phyloP scores from a whole-genome alignment of 2,888 invertebrate species.

The Sympetrum striolatum region DNA sequence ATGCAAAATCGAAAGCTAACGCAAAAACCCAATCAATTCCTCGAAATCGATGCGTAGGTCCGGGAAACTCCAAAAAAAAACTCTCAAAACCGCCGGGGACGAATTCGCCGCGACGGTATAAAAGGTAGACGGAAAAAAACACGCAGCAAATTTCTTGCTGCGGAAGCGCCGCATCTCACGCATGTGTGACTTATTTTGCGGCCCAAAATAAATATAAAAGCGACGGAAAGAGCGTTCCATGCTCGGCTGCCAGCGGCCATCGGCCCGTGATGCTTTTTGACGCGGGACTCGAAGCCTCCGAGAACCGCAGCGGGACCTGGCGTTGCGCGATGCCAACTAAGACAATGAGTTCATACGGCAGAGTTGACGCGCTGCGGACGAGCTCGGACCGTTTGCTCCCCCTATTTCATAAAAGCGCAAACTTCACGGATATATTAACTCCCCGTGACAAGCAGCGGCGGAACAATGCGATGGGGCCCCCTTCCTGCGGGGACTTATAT shows the following conservation, averaged over 20 bases:
- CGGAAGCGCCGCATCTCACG: not conserved
- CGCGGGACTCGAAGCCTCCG: not conserved
- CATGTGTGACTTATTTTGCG: not conserved
- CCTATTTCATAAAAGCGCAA: conserved; percentile 21
- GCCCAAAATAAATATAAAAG: not conserved
- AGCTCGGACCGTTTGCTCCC: not conserved
- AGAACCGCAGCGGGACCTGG: not conserved
- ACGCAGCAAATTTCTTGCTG: not conserved
- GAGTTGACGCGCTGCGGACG: not conserved
- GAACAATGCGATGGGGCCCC: not conserved
- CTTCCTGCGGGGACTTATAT: not conserved
- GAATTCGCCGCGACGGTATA: not conserved
- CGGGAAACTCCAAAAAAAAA: too few species aligned
- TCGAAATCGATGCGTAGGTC: too few species aligned
- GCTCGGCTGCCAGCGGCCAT: not conserved
- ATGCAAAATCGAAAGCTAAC: too few species aligned
- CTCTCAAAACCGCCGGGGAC: not conserved
- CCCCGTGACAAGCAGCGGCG: conserved; percentile 1
- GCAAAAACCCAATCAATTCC: too few species aligned
- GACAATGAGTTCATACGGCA: not conserved
- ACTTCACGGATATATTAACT: conserved; percentile 35
- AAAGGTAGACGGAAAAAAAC: not conserved
- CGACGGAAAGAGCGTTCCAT: not conserved
- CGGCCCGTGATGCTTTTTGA: not conserved
- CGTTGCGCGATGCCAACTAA: not conserved